Evolutionary conservation across 2,797 vertebrate genomes (phyloP).

Genomic region (Oreochromis grahami): DNA sequence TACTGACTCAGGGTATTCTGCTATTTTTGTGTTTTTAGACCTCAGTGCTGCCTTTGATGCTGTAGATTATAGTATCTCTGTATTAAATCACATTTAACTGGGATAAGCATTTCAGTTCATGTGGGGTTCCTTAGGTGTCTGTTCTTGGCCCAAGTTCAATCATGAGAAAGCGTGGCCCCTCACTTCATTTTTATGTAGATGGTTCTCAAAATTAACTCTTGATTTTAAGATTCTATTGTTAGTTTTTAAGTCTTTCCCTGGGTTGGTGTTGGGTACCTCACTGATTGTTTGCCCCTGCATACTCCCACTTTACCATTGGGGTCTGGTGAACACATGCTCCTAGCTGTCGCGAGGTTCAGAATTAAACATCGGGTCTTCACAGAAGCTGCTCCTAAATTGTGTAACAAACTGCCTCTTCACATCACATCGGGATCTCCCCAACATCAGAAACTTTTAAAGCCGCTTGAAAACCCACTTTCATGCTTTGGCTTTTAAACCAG

Average conservation of each 20-base stretch:
- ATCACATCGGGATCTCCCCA: not conserved
- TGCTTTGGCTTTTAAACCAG: not conserved
- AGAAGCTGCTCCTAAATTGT: not conserved
- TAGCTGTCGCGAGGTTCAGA: not conserved
- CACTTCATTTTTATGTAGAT: not conserved
- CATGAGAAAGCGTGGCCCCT: not conserved
- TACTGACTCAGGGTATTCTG: not conserved
- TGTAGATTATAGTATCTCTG: not conserved
- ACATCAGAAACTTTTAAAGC: not conserved
- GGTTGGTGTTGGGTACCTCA: not conserved
- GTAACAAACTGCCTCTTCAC: not conserved
- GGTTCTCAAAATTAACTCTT: not conserved
- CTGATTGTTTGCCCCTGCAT: not conserved
- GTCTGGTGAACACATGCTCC: not conserved
- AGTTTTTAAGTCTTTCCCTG: not conserved
- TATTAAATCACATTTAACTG: not conserved
- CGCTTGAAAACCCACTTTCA: not conserved
- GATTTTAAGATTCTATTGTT: not conserved
- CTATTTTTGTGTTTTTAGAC: not conserved
- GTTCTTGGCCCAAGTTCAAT: not conserved
- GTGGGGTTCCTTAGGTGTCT: not conserved
- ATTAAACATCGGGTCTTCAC: not conserved
- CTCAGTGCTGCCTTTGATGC: not conserved
- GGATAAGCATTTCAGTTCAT: not conserved
- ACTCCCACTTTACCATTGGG: not conserved